phyloP scores from a whole-genome alignment of 2,797 vertebrate genomes.

The Megalops cyprinoides region DNA sequence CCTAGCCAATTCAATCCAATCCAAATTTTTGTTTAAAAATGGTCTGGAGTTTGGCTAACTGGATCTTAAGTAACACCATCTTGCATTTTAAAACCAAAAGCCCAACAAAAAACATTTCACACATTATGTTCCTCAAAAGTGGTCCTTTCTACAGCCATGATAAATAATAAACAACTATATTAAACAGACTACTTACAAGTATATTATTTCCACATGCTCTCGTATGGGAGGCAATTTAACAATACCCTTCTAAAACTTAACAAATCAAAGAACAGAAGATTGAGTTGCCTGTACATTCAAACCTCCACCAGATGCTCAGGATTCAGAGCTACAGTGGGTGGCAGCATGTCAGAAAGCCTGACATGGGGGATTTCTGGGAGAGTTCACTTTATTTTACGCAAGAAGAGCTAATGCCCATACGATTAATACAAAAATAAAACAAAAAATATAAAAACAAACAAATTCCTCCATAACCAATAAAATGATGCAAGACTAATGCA shows the following conservation, averaged over 20 bases:
- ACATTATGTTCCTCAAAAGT: background rate
- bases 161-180: background rate
- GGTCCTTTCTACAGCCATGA: background rate
- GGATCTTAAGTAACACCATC: background rate
- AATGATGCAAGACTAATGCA: too few species aligned
- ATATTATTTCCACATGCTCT: background rate
- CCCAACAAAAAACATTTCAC: background rate
- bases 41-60: background rate
- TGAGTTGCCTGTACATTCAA: background rate
- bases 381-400: too few species aligned
- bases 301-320: background rate
- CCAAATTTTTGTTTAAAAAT: background rate
- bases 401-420: too few species aligned
- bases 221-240: background rate
- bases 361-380: background rate
- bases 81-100: background rate
- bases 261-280: background rate
- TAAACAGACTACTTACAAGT: background rate
- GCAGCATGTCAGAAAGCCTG: background rate
- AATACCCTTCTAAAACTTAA: background rate
- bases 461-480: background rate
- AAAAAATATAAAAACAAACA: conserved; percentile 12
- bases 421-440: background rate
- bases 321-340: background rate
- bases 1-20: background rate